Conservation (phyloP, 2,113 vertebrate genomes). For the Halichoeres trimaculatus region DNA sequence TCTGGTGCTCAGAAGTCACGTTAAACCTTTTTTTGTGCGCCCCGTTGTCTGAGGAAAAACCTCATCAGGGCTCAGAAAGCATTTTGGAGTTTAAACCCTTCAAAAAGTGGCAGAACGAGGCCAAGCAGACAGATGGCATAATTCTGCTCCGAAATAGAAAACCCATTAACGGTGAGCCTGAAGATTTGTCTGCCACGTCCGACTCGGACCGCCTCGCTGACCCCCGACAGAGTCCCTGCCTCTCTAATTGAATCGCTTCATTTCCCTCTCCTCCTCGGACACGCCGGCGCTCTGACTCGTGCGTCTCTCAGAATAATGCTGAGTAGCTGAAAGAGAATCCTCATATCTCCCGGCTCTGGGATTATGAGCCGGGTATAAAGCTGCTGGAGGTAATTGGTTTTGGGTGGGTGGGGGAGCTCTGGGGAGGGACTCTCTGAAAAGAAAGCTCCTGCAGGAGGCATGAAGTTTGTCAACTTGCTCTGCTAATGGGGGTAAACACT, state of each 20-base stretch:
- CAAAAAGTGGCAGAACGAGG: constrained; percentile 60
- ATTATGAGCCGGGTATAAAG: constrained; percentile 53
- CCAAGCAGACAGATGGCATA: constrained; percentile 54
- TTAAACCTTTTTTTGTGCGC: neutral
- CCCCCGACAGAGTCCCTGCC: constrained; percentile 34
- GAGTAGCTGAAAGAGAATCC: constrained; percentile 53
- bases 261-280: constrained; percentile 41
- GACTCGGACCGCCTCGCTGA: constrained; percentile 24
- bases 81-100: constrained; percentile 41
- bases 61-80: constrained; percentile 44
- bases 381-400: constrained; percentile 61
- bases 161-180: constrained; percentile 41
- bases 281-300: constrained; percentile 24
- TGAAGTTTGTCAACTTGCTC: constrained; percentile 46
- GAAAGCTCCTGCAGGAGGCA: constrained; percentile 33
- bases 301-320: constrained; percentile 41
- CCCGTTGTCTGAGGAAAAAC: constrained; percentile 27
- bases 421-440: constrained; percentile 16
- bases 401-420: constrained; percentile 26
- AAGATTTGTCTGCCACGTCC: constrained; percentile 53
- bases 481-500: constrained; percentile 46
- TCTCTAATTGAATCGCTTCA: constrained; percentile 59
- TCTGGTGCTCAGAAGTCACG: constrained; percentile 1
- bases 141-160: constrained; percentile 63
- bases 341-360: constrained; percentile 44